Base-by-base conservation (phyloP, 2,113 vertebrate species). In the Origma solitaria region DNA sequence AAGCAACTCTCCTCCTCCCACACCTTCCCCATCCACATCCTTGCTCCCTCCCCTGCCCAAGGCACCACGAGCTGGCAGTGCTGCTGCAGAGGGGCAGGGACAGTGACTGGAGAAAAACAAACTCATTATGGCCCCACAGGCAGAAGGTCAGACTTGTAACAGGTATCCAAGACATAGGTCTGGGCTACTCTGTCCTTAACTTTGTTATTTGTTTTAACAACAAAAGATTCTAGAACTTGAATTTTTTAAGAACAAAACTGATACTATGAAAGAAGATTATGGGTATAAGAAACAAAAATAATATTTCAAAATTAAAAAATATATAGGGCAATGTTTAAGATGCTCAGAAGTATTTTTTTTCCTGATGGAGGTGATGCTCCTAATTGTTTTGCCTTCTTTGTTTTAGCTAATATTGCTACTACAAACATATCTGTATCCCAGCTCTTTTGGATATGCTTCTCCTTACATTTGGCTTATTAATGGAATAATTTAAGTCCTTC, bases 331-430 rank as follows among this genome's bases (percentile, higher is more conserved):
- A 68, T 42, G 4, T 50, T 80, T 80, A 79, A 54, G n/a, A 15
- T 53, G 9, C 13, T 61, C 21, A 27, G 37, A 85, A 69, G 21
- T 21, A 4, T 7, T 50, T 24, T 16, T 77, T 38, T 15, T 8
- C 6, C 22, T 33, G 9, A 35, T 30, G 9, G 11, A 20, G 4
- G 2, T 4, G 1, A 21, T 58, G 24, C 2, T 75, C 18, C 20
- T 42, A 28, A 6, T 18, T 13, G 42, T 64, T 86, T 66, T 44
- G 1, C 14, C 62, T 76, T 11, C 6, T 72, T 88, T 50, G 2
- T 70, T 82, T 87, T 81, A 91, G 38, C 8, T 84, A 75, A n/a
- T 45, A 65, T 15, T 66, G 35, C 25, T 68, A 31, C 45, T 66
- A 40, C 13, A 82, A 61, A 44, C 6, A 4, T 30, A 68, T 21